These are phyloP conservation scores for Macquaria ambigua DNA, from an alignment of 2,113 vertebrate species.

Conservation along the genomic window DNA sequence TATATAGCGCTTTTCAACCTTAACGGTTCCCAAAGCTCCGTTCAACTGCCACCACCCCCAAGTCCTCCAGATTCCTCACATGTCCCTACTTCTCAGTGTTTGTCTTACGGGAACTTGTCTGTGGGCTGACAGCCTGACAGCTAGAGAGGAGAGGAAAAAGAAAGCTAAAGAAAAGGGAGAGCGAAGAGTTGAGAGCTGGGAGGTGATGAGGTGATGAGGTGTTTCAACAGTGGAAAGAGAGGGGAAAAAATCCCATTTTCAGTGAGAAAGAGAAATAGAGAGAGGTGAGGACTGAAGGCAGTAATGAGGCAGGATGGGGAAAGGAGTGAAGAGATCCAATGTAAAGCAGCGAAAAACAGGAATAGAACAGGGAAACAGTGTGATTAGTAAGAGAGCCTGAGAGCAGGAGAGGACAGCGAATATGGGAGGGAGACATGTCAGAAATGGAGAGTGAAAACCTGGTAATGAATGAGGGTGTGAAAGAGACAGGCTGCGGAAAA, in stretches of 20 bases:
- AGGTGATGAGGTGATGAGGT: constrained; percentile 37
- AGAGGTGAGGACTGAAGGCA: constrained; percentile 23
- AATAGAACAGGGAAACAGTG: constrained; percentile 26
- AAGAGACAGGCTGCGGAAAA: constrained; percentile 27
- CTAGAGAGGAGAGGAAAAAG: constrained; percentile 19
- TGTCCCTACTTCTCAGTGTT: constrained; percentile 35
- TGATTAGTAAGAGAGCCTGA: constrained; percentile 41
- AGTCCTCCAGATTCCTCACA: constrained; percentile 15
- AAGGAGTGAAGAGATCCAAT: constrained; percentile 23
- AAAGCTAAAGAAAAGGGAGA: constrained; percentile 30
- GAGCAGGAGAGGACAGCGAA: constrained; percentile 12
- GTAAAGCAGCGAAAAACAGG: constrained; percentile 30
- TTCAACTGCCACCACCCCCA: constrained; percentile 5
- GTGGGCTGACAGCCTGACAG: constrained; percentile 57
- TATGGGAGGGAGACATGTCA: constrained; percentile 43
- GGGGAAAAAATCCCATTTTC: constrained; percentile 41
- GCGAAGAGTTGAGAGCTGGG: constrained; percentile 32
- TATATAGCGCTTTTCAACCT: too few relatives aligned
- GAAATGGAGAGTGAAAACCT: constrained; percentile 45
- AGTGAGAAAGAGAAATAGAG: constrained; percentile 31
- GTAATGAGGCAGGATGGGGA: constrained; percentile 50
- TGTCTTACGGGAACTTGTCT: constrained; percentile 50
- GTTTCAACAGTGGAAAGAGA: constrained; percentile 42
- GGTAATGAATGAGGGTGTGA: constrained; percentile 55
- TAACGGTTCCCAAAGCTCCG: background rate